phyloP scores from a whole-genome alignment of 2,888 invertebrate genomes.

The Brachypterus glaber region DNA sequence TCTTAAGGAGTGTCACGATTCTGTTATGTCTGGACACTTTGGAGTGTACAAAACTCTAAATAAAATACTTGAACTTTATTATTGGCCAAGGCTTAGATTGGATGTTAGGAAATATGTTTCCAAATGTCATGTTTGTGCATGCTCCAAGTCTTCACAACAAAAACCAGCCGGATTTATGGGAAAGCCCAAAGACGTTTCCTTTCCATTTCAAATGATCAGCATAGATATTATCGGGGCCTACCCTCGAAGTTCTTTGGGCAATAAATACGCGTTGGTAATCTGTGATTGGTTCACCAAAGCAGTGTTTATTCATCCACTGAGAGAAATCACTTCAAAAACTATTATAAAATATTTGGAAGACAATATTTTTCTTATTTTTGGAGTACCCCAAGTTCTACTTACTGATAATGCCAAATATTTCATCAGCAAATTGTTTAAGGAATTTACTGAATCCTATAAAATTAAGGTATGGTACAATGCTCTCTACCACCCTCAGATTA shows the following conservation, averaged over 20 bases:
- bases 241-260: neutral
- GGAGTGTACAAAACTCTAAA: slow-evolving; percentile 19
- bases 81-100: slow-evolving; percentile 18
- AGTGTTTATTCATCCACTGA: too few species aligned
- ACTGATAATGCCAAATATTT: slow-evolving; percentile 22
- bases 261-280: slow-evolving; percentile 1
- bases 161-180: slow-evolving; percentile 7
- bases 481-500: slow-evolving; percentile 28
- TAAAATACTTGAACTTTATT: slow-evolving; percentile 17
- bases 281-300: slow-evolving; percentile 9
- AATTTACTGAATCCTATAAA: slow-evolving; percentile 8
- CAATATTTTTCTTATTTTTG: too few species aligned
- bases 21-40: slow-evolving; percentile 16
- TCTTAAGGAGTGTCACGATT: slow-evolving; percentile 1
- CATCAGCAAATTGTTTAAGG: slow-evolving; percentile 11
- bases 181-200: slow-evolving; percentile 1
- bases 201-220: slow-evolving; percentile 5
- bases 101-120: slow-evolving; percentile 16
- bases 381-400: slow-evolving; percentile 17
- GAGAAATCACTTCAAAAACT: slow-evolving; percentile 8
- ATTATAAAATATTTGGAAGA: too few species aligned
- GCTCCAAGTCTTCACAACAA: slow-evolving; percentile 16
- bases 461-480: slow-evolving; percentile 22
- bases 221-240: slow-evolving; percentile 5
- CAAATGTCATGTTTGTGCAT: slow-evolving; percentile 19